Evolutionary conservation across 2,113 vertebrate species (phyloP), one percentile per base, ranked within the genome.

Genomic region (Pithys albifrons): DNA sequence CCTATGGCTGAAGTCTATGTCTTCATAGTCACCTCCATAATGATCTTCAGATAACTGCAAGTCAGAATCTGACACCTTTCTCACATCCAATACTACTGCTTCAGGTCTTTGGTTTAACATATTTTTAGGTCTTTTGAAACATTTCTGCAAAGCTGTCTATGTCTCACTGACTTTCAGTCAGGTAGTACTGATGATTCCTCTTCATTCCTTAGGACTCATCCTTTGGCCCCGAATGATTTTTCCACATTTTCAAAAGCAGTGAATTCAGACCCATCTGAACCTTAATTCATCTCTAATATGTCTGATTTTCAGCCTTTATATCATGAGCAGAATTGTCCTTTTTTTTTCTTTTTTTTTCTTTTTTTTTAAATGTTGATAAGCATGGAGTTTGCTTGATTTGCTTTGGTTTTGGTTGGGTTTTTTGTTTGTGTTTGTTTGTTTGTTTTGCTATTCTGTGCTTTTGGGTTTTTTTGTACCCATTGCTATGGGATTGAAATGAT

Each of bases 151-250:
- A 61, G 4, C 11, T 72, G 18, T 31, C 18, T 51, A 4, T 35
- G 3, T 27, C 49, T n/a, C 31, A 24, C 35, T 70, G 37, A 22
- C 31, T 12, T 35, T 17, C 29, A 51, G 15, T 7, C 14, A 39
- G 52, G 20, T 3, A 46, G 9, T 31, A 18, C 6, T 43, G 4
- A 22, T 46, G 12, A 49, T 77, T 61, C 3, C 0, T 22, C 7
- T 82, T 79, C 15, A 6, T 37, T 65, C 11, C 62, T 77, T 49
- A 14, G 4, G 16, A 43, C 3, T 19, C 5, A 39, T 31, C 6
- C 7, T 83, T 79, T 52, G 37, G 6, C 2, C 12, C 7, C 3
- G 4, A 9, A 12, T 13, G 10, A 46, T 4, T 61, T 70, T 28
- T 55, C 23, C 4, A 58, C 19, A 15, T 17, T 8, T 48, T 58